Conservation (phyloP, 1,140 invertebrate genomes). For the Arctopsyche grandis region DNA sequence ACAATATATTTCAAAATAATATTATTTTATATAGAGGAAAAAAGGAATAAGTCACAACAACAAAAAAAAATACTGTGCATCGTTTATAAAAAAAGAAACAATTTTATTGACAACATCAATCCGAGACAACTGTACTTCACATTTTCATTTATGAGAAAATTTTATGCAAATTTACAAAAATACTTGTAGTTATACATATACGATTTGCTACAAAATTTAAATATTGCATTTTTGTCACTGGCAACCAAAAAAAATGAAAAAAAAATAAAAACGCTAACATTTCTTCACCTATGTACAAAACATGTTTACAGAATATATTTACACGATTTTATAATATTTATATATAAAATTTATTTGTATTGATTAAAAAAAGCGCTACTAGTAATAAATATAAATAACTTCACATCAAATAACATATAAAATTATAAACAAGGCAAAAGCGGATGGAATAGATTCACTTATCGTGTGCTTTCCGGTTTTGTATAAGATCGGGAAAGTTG, state of each 20-base stretch:
- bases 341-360: constrained; percentile 13
- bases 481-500: constrained; percentile 10
- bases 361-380: constrained; percentile 18
- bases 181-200: no score
- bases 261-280: not conserved
- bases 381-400: constrained; percentile 25
- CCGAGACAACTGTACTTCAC: no score
- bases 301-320: constrained; percentile 25
- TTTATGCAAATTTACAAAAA: no score
- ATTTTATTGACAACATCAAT: no score
- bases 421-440: constrained; percentile 24
- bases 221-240: constrained; percentile 2
- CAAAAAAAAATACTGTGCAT: no score
- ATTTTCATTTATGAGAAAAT: no score
- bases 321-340: constrained; percentile 10
- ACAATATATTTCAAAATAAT: no score
- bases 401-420: constrained; percentile 19
- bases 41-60: no score
- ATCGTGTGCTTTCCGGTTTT: constrained; percentile 19
- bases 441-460: constrained; percentile 15
- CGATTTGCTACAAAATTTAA: not conserved
- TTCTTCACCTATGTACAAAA: constrained; percentile 15
- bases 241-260: not conserved
- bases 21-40: no score
- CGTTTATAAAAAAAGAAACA: no score